A percentile compares a stretch with the other conserved stretches of the same genome.
phyloP scores from a whole-genome alignment of 2,888 invertebrate genomes.

The Cantharis rustica region DNA sequence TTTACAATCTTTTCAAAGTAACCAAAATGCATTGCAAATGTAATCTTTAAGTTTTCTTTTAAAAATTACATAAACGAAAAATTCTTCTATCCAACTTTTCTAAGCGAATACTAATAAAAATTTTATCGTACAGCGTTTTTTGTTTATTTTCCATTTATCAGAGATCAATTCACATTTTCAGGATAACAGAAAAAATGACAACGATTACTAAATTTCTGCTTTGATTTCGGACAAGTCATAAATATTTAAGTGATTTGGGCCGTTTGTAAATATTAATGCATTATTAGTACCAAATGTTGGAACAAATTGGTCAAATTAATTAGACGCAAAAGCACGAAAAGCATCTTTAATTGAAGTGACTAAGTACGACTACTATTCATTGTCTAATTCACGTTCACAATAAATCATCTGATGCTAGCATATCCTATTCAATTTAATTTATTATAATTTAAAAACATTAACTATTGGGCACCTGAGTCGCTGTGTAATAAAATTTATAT shows the following conservation, averaged over 20 bases:
- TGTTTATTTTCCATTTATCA: not conserved
- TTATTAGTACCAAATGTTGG: not conserved
- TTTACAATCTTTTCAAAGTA: conserved; percentile 7
- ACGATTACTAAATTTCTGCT: not conserved
- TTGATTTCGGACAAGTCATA: not conserved
- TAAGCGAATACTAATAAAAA: not conserved
- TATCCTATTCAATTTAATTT: conserved; percentile 19
- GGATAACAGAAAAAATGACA: not conserved
- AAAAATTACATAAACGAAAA: not conserved
- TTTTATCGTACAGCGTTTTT: not conserved
- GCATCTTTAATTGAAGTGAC: conserved; percentile 2
- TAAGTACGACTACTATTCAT: not conserved
- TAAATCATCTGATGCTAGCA: conserved; percentile 5
- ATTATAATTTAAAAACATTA: conserved; percentile 20
- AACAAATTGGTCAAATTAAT: conserved; percentile 2
- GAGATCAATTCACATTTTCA: not conserved
- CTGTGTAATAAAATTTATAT: not conserved
- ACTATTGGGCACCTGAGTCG: conserved; percentile 19
- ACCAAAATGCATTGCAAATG: conserved; percentile 3
- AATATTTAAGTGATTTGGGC: not conserved
- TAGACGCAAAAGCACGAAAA: not conserved
- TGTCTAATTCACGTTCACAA: conserved; percentile 2
- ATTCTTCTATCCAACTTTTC: not conserved
- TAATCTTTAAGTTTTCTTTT: not conserved
- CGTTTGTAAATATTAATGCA: not conserved